Evolutionary conservation across 2,797 vertebrate species (phyloP).

Genomic region (Malacoraja senta): DNA sequence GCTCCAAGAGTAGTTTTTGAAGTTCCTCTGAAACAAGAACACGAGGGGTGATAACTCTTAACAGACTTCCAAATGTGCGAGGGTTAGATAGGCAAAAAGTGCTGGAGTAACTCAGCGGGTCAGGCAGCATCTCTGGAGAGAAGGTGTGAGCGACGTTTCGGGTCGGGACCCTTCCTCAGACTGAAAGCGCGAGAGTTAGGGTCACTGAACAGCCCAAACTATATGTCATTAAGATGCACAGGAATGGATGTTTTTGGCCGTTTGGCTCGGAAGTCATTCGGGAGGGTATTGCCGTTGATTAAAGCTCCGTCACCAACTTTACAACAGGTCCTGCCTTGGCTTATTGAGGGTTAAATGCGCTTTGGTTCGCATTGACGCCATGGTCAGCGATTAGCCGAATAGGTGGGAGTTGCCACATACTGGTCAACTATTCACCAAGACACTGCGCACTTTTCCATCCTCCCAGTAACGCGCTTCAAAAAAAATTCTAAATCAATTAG

Average conservation of each 20-base stretch:
- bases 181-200: too few relatives aligned
- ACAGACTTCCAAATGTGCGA: neutral
- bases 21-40: constrained; percentile 73
- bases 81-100: too few relatives aligned
- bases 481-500: too few relatives aligned
- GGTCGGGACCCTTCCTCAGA: too few relatives aligned
- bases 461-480: too few relatives aligned
- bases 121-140: too few relatives aligned
- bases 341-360: too few relatives aligned
- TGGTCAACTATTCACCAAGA: neutral
- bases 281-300: neutral
- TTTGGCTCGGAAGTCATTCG: neutral
- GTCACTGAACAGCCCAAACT: neutral
- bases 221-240: too few relatives aligned
- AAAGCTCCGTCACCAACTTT: neutral
- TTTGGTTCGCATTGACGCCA: neutral
- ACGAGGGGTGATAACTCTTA: constrained; percentile 5
- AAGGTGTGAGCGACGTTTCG: too few relatives aligned
- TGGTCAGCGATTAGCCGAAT: neutral
- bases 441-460: neutral
- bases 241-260: neutral
- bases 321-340: neutral
- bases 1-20: constrained; percentile 89
- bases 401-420: neutral
- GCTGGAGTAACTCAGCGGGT: too few relatives aligned